A percentile compares a stretch with the other conserved stretches of the same genome.
Conservation (phyloP, 23 tunicate species). For the Styela plicata region DNA sequence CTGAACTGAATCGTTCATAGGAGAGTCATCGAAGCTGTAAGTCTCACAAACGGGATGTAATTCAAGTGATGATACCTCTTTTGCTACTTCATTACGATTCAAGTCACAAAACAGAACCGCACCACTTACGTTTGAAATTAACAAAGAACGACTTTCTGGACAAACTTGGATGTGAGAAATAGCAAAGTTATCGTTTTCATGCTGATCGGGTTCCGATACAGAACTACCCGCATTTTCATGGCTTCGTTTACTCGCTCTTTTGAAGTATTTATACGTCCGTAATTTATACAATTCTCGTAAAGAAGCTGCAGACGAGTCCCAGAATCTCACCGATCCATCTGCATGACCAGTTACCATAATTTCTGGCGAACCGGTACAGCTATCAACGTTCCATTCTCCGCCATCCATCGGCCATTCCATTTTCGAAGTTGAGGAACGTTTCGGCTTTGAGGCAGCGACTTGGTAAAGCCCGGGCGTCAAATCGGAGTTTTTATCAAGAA, state of each 20-base stretch:
- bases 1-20: background rate
- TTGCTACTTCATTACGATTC: conserved; percentile 25
- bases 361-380: conserved; percentile 47
- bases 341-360: conserved; percentile 81
- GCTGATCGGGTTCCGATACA: background rate
- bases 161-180: conserved; percentile 51
- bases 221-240: background rate
- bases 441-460: conserved; percentile 31
- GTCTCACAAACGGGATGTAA: conserved; percentile 6
- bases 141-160: conserved; percentile 44
- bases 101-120: conserved; percentile 40
- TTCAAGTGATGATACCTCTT: conserved; percentile 26
- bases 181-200: conserved; percentile 39
- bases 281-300: conserved; percentile 56
- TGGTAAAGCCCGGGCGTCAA: conserved; percentile 40
- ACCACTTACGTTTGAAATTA: conserved; percentile 46
- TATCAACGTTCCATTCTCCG: conserved; percentile 45
- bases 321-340: conserved; percentile 84
- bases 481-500: conserved; percentile 46
- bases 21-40: background rate
- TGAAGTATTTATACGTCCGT: conserved; percentile 67
- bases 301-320: conserved; percentile 71
- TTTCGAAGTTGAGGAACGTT: conserved; percentile 4
- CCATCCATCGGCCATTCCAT: conserved; percentile 80
- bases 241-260: conserved; percentile 6